phyloP scores from a whole-genome alignment of 2,113 vertebrate genomes.

The Athene cunicularia region DNA sequence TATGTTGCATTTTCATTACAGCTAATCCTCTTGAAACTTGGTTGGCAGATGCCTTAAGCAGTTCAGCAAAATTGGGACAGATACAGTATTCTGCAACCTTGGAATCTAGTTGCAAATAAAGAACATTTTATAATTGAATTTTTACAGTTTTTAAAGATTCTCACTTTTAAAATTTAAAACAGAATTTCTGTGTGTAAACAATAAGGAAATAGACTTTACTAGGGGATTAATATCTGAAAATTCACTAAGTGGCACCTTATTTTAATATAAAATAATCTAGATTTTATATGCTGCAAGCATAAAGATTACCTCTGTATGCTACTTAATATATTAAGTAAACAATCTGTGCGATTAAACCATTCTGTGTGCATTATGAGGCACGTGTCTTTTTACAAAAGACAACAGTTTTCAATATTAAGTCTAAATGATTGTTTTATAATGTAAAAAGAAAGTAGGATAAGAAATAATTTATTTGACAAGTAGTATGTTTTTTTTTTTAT shows the following conservation, averaged over 20 bases:
- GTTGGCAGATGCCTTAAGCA: conserved; percentile 69
- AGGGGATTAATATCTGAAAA: neutral
- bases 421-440: neutral
- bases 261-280: neutral
- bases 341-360: neutral
- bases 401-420: neutral
- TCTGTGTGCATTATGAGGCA: neutral
- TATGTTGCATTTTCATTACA: conserved; percentile 71
- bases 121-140: neutral
- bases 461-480: neutral
- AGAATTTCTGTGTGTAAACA: neutral
- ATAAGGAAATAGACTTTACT: neutral
- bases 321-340: neutral
- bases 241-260: neutral
- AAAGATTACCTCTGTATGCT: neutral
- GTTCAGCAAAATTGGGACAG: conserved; percentile 60
- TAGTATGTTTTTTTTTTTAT: neutral
- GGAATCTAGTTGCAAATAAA: conserved; percentile 32
- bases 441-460: neutral
- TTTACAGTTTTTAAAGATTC: neutral
- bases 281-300: neutral
- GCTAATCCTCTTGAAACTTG: conserved; percentile 71
- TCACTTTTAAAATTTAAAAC: neutral
- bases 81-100: conserved; percentile 25
- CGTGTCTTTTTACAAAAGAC: neutral